Evolutionary conservation across 37 sponge, comb jelly and placozoan genomes (phyloP).

Genomic region (Beroe ovata): DNA sequence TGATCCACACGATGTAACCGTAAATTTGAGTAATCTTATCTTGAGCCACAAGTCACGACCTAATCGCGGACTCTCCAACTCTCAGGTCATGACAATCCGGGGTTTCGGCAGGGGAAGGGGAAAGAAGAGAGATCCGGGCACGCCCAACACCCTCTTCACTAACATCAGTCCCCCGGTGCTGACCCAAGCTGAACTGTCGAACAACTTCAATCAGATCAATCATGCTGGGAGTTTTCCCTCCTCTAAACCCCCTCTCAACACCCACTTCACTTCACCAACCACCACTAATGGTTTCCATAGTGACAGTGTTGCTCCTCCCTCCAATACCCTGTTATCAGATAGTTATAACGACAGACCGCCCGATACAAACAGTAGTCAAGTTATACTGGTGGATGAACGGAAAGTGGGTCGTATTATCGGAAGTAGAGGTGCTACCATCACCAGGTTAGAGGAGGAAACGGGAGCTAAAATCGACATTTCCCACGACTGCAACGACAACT

Average conservation of each 20-base stretch:
- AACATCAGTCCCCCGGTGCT: not conserved
- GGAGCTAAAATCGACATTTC: constrained; percentile 21
- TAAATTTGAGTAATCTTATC: no score
- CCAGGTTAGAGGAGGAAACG: constrained; percentile 8
- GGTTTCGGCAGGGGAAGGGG: constrained; percentile 51
- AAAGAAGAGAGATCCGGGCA: not conserved
- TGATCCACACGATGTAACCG: no score
- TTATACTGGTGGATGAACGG: not conserved
- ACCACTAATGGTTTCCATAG: constrained; percentile 19
- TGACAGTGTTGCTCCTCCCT: not conserved
- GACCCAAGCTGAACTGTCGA: not conserved
- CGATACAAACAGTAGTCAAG: not conserved
- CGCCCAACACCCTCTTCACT: constrained; percentile 30
- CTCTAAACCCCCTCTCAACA: not conserved
- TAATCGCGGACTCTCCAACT: no score
- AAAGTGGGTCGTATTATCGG: constrained; percentile 13
- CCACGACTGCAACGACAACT: not conserved
- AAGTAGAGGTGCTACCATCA: constrained; percentile 34
- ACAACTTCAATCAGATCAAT: not conserved
- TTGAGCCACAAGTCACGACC: no score
- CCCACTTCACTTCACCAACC: not conserved
- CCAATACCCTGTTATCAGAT: not conserved
- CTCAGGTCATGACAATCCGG: not conserved
- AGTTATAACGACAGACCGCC: not conserved
- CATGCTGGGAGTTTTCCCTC: not conserved